These are phyloP conservation scores for Ambastaia sidthimunki DNA, from an alignment of 2,797 vertebrate genomes.

Conservation along the genomic window DNA sequence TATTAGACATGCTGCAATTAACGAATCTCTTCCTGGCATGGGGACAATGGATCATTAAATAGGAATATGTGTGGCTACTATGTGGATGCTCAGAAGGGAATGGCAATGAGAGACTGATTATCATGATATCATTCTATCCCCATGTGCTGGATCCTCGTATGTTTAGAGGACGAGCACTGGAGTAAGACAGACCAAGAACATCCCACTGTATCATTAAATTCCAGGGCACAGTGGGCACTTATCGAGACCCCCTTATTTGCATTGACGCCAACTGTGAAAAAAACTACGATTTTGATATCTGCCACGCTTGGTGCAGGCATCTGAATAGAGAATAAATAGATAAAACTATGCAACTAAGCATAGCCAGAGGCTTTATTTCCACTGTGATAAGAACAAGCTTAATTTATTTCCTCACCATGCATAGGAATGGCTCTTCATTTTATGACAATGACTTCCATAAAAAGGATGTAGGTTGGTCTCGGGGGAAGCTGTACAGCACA, in stretches of 20 bases:
- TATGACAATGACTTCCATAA: conserved; percentile 60
- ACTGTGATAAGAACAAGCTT: conserved; percentile 60
- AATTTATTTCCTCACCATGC: conserved; percentile 68
- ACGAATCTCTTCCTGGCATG: conserved; percentile 26
- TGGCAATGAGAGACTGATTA: conserved; percentile 52
- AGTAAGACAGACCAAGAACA: conserved; percentile 42
- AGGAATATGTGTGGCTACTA: conserved; percentile 23
- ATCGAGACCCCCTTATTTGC: conserved; percentile 73
- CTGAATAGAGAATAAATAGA: conserved; percentile 35
- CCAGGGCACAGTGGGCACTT: conserved; percentile 60
- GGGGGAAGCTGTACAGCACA: conserved; percentile 54
- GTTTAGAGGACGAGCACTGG: conserved; percentile 36
- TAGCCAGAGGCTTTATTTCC: conserved; percentile 54
- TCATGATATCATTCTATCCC: conserved; percentile 51
- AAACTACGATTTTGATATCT: conserved; percentile 65
- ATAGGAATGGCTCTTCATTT: conserved; percentile 67
- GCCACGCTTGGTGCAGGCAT: conserved; percentile 54
- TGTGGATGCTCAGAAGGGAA: conserved; percentile 25
- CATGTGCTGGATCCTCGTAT: conserved; percentile 44
- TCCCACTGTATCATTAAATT: conserved; percentile 59
- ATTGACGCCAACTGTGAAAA: conserved; percentile 59
- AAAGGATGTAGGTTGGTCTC: conserved; percentile 57
- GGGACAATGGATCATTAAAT: conserved; percentile 52
- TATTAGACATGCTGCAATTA: conserved; percentile 60
- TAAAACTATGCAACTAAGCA: conserved; percentile 35